Evolutionary conservation across 2,113 vertebrate genomes (phyloP).

Genomic region (Pangasianodon hypophthalmus): DNA sequence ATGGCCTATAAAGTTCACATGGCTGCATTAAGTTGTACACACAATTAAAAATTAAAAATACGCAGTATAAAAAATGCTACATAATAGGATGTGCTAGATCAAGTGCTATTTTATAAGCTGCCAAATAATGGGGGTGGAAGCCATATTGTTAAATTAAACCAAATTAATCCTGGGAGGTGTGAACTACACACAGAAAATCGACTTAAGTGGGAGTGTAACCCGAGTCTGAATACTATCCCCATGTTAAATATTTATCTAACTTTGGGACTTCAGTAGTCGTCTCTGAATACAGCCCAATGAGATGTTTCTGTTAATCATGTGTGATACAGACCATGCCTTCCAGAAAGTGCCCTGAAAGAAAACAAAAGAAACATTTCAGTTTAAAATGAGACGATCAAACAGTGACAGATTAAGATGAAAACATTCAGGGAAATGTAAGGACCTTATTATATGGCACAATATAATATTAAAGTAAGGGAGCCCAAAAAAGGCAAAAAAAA

Average conservation of each 20-base stretch:
- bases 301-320: background rate
- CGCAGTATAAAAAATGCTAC: background rate
- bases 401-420: background rate
- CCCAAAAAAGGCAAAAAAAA: background rate
- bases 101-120: slow-evolving; percentile 1
- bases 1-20: background rate
- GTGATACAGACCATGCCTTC: slow-evolving; percentile 80
- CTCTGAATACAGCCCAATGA: slow-evolving; percentile 8
- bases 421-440: background rate
- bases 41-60: background rate
- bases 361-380: slow-evolving; percentile 29
- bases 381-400: background rate
- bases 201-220: background rate
- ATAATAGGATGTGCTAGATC: background rate
- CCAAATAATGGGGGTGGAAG: background rate
- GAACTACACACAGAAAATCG: background rate
- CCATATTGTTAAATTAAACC: background rate
- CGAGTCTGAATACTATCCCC: background rate
- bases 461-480: background rate
- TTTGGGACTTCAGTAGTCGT: background rate
- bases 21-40: background rate
- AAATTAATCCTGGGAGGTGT: too few species aligned
- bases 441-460: background rate
- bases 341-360: slow-evolving; percentile 79
- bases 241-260: background rate